A percentile compares a stretch with the other conserved stretches of the same genome.
Evolutionary conservation across 64 coral and sea anemone species (phyloP).

Genomic region (Porites lutea): DNA sequence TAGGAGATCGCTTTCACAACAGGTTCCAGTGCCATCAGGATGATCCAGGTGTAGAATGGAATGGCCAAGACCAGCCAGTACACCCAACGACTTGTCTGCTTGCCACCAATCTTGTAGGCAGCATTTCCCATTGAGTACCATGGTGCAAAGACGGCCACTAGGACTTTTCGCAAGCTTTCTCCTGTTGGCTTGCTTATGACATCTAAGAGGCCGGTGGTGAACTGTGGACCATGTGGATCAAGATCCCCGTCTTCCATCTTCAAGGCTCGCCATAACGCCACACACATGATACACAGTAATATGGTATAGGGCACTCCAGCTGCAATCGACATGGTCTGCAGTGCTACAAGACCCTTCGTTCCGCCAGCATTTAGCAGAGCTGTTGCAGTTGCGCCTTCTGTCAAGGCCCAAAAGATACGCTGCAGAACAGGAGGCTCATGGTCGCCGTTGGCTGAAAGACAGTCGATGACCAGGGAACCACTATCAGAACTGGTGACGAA

Average conservation of each 20-base stretch:
- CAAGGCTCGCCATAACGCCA: conserved; percentile 49
- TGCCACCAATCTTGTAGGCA: conserved; percentile 28
- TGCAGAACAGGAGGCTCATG: conserved; percentile 47
- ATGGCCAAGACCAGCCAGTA: conserved; percentile 21
- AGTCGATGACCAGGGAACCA: conserved; percentile 58
- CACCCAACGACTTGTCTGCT: background rate
- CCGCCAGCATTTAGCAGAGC: conserved; percentile 44
- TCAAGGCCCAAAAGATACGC: conserved; percentile 55
- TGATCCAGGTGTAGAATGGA: conserved; percentile 18
- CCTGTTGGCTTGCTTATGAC: conserved; percentile 8
- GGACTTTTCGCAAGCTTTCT: background rate
- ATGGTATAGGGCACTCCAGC: conserved; percentile 40
- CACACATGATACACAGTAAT: conserved; percentile 37
- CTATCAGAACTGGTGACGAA: conserved; percentile 65
- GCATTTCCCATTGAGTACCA: conserved; percentile 51
- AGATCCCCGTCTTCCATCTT: conserved; percentile 54
- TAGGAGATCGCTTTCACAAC: background rate
- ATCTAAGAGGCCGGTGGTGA: conserved; percentile 32
- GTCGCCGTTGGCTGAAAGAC: conserved; percentile 57
- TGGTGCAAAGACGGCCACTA: conserved; percentile 30
- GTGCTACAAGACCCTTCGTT: conserved; percentile 2
- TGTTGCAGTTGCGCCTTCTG: conserved; percentile 53
- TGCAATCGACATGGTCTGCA: conserved; percentile 46
- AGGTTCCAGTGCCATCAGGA: conserved; percentile 14
- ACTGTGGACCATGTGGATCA: conserved; percentile 50